phyloP scores from a whole-genome alignment of 2,113 vertebrate genomes.

The Antigone vipio region DNA sequence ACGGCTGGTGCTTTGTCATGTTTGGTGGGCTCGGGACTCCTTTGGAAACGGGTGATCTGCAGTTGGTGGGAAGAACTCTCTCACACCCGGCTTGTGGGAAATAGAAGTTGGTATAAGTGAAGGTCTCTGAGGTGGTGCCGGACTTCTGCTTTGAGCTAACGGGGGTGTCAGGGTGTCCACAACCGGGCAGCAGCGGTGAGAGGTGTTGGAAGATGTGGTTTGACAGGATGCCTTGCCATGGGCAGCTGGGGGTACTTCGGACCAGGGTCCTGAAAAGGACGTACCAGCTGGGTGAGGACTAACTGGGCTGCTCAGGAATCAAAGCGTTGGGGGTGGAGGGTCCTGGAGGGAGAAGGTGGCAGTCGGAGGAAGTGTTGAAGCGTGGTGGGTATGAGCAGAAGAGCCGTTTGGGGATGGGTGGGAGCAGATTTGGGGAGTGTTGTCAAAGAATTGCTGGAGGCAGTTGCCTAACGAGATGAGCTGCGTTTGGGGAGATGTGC shows the following conservation, averaged over 20 bases:
- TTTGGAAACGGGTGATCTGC: not conserved
- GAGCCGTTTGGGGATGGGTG: not conserved
- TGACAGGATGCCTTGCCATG: not conserved
- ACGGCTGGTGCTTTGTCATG: not conserved
- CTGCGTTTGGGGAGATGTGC: not conserved
- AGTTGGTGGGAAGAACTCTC: not conserved
- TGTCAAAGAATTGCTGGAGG: not conserved
- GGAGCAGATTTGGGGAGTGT: not conserved
- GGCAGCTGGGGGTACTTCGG: not conserved
- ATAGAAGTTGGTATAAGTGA: not conserved
- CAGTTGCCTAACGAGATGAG: not conserved
- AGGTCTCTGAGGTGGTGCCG: not conserved
- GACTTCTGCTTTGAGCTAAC: not conserved
- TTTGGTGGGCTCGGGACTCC: not conserved
- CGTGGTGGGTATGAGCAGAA: not conserved
- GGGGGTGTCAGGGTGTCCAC: not conserved
- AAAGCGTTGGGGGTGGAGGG: not conserved
- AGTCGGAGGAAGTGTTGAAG: not conserved
- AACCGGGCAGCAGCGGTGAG: fast-evolving
- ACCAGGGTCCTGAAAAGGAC: not conserved
- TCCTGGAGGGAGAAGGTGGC: not conserved
- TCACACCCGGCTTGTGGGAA: fast-evolving
- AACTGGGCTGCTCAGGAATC: not conserved
- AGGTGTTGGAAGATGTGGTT: not conserved
- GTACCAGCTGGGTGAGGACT: not conserved